Conservation (phyloP, 2,113 vertebrate genomes). For the Phrynocephalus versicolor region DNA sequence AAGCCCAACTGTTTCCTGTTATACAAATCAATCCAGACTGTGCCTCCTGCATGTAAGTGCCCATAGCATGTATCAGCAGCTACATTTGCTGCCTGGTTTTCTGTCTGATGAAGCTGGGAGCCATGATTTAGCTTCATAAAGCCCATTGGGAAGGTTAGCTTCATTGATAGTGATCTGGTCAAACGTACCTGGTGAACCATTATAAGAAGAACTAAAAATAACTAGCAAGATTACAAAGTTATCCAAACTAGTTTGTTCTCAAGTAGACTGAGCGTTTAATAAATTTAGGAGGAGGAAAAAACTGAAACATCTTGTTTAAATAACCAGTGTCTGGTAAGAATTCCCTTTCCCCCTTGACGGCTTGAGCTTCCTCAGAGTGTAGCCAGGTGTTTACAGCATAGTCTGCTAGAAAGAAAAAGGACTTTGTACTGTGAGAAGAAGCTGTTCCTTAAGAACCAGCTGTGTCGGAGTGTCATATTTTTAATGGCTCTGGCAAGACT, state of each 20-base stretch:
- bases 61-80: not conserved
- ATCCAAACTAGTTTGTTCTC: not conserved
- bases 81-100: not conserved
- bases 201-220: not conserved
- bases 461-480: conserved; percentile 5
- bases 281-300: not conserved
- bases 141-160: not conserved
- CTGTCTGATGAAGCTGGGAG: not conserved
- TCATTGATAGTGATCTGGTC: not conserved
- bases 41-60: not conserved
- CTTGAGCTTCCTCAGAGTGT: conserved; percentile 11
- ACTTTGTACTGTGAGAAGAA: not conserved
- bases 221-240: not conserved
- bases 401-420: conserved; percentile 22
- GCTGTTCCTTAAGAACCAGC: conserved; percentile 1
- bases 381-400: conserved; percentile 24
- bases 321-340: conserved; percentile 21
- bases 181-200: not conserved
- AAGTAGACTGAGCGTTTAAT: not conserved
- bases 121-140: not conserved
- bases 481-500: not conserved
- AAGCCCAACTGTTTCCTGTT: not conserved
- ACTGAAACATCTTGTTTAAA: conserved; percentile 28
- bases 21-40: not conserved
- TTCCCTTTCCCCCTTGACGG: not conserved